phyloP scores from a whole-genome alignment of 2,888 invertebrate species.

The Lordiphosa fenestrarum region DNA sequence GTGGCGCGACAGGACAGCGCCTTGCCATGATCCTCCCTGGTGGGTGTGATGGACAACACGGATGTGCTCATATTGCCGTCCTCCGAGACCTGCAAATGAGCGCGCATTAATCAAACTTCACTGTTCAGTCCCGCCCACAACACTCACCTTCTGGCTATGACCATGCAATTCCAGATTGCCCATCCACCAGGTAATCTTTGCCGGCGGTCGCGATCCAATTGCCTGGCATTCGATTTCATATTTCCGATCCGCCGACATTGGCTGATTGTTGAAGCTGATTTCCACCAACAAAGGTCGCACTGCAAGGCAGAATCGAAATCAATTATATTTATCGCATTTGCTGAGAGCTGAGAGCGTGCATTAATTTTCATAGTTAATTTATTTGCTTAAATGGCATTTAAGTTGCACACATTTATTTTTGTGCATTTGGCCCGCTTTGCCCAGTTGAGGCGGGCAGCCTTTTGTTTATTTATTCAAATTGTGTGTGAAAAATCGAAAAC shows the following conservation, averaged over 20 bases:
- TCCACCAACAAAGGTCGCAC: slow-evolving; percentile 91
- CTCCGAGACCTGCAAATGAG: slow-evolving; percentile 84
- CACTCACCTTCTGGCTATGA: slow-evolving; percentile 78
- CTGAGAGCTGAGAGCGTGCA: slow-evolving; percentile 31
- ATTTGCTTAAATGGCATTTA: slow-evolving; percentile 61
- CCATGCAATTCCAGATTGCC: slow-evolving; percentile 85
- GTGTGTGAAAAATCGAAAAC: slow-evolving; percentile 68
- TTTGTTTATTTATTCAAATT: slow-evolving; percentile 69
- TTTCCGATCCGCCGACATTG: slow-evolving; percentile 90
- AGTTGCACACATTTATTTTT: slow-evolving; percentile 22
- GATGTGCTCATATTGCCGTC: slow-evolving; percentile 92
- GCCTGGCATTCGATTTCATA: slow-evolving; percentile 92
- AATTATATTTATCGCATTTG: slow-evolving; percentile 8
- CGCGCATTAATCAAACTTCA: too few species aligned
- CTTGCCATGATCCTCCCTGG: slow-evolving; percentile 88
- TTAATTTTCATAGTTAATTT: slow-evolving; percentile 64
- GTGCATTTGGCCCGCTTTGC: slow-evolving; percentile 16
- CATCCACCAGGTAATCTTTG: slow-evolving; percentile 92
- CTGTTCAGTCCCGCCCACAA: not conserved
- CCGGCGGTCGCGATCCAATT: slow-evolving; percentile 91
- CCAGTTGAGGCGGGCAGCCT: slow-evolving; percentile 8
- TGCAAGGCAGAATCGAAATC: slow-evolving; percentile 76
- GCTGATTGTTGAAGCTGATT: slow-evolving; percentile 89
- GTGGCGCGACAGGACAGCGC: slow-evolving; percentile 90
- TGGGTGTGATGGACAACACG: slow-evolving; percentile 87